Base-by-base conservation (phyloP, 2,797 vertebrate species). In the Salmo trutta region DNA sequence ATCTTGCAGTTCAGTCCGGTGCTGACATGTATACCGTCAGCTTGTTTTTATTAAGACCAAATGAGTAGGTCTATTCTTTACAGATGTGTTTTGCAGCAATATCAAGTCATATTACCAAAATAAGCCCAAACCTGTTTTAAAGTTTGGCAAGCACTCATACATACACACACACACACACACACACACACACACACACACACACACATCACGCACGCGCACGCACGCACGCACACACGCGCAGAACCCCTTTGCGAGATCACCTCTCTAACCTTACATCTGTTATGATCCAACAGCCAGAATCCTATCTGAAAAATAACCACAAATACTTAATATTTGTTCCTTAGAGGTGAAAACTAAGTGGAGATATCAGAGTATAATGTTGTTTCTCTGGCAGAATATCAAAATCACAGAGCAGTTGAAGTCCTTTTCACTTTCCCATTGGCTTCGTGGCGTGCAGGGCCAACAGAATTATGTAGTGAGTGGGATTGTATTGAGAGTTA, bases 21-120 rank as follows among this genome's bases (percentile, higher is more conserved):
- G n/a, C 59, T 62, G 91, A 90, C 91, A 92, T 88, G 92, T 86
- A 92, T 89, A 90, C 89, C 89, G 89, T 88, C 92, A 92, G 91
- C 84, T 89, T 93, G 91, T 91, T 94, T 92, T 93, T 89, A 94
- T 94, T 93, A 93, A 91, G 89, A 89, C 90, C 91, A 94, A 93
- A 94, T 91, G 89, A 91, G 89, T 87, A 75, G 86, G 87, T 93
- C 90, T 93, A 94, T 93, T 90, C 90, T 92, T 93, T 93, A 86
- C 93, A 94, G 92, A 94, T 94, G 93, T 93, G 88, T 83, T 84
- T 90, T 91, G 86, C 85, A 90, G 90, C 89, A 76, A 87, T 73
- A 77, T 82, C 77, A 86, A 87, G 82, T 82, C 84, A 84, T 84
- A 85, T 87, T 90, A 90, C 86, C 89, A 91, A 92, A 93, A 93